Percentiles rank a stretch among this genome's conserved stretches.
Conservation (phyloP, 1,140 invertebrate species). For the Heliothis subflexa region DNA sequence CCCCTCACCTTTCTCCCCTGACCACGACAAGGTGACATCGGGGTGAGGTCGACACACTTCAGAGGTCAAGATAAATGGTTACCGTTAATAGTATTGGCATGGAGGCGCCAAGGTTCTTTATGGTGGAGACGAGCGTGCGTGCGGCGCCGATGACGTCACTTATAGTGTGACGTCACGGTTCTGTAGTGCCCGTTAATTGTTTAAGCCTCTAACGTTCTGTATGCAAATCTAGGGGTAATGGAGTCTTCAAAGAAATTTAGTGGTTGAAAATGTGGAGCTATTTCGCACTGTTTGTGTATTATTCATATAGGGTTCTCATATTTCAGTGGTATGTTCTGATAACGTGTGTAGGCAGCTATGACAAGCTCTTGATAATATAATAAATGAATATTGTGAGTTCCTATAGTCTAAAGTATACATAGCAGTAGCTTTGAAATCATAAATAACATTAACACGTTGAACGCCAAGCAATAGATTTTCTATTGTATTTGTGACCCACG, state of each 20-base stretch:
- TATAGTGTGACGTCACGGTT: constrained; percentile 38
- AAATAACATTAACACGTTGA: no score
- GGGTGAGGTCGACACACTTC: constrained; percentile 43
- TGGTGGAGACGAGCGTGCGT: constrained; percentile 62
- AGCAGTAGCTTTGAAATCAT: no score
- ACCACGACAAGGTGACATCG: constrained; percentile 48
- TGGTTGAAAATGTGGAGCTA: constrained; percentile 6
- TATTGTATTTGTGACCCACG: no score
- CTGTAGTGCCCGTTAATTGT: constrained; percentile 58
- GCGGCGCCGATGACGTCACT: constrained; percentile 62
- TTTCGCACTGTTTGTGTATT: background rate
- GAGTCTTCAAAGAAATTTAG: constrained; percentile 26
- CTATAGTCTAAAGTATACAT: no score
- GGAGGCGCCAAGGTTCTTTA: constrained; percentile 66
- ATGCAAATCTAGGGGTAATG: constrained; percentile 21
- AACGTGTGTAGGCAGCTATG: no score
- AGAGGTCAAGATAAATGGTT: constrained; percentile 52
- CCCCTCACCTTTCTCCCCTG: constrained; percentile 15
- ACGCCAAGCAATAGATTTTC: no score
- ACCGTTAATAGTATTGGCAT: constrained; percentile 55
- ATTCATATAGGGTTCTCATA: no score
- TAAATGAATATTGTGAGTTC: no score
- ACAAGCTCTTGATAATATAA: no score
- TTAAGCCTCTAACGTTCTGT: constrained; percentile 34
- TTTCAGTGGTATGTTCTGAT: no score